These are phyloP conservation scores for Tiliqua scincoides DNA, from an alignment of 2,113 vertebrate genomes.

Conservation along the genomic window DNA sequence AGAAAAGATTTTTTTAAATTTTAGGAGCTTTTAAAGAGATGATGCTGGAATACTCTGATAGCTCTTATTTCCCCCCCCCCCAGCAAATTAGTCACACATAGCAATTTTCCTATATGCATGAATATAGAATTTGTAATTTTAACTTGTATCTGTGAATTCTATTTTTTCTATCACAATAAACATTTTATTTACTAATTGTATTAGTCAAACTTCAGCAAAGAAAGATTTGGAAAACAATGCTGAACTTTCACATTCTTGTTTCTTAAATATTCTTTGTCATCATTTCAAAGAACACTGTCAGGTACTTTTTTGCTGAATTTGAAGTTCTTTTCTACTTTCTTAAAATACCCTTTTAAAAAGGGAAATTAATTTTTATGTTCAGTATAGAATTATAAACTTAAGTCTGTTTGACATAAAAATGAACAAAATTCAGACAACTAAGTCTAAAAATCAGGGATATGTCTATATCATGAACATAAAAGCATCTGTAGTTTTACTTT, in stretches of 20 bases:
- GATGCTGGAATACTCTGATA: conserved; percentile 33
- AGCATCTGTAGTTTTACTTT: neutral
- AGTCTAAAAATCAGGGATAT: neutral
- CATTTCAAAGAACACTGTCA: conserved; percentile 37
- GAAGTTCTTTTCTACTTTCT: neutral
- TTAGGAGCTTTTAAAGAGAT: conserved; percentile 54
- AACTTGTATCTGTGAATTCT: neutral
- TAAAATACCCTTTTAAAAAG: neutral
- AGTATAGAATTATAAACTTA: neutral
- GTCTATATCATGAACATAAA: neutral
- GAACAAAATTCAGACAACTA: neutral
- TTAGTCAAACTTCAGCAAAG: neutral
- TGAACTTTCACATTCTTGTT: conserved; percentile 25
- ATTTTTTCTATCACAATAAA: neutral
- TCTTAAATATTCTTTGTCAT: neutral
- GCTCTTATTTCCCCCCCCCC: conserved; percentile 46
- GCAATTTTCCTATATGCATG: neutral
- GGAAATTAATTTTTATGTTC: neutral
- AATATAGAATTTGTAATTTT: neutral
- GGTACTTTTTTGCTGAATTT: conserved; percentile 3
- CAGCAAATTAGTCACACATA: conserved; percentile 52
- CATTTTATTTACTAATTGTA: neutral
- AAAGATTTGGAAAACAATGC: neutral
- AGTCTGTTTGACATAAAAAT: neutral
- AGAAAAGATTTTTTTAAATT: conserved; percentile 25